phyloP scores from a whole-genome alignment of 2,797 vertebrate genomes.

The Furcifer pardalis region DNA sequence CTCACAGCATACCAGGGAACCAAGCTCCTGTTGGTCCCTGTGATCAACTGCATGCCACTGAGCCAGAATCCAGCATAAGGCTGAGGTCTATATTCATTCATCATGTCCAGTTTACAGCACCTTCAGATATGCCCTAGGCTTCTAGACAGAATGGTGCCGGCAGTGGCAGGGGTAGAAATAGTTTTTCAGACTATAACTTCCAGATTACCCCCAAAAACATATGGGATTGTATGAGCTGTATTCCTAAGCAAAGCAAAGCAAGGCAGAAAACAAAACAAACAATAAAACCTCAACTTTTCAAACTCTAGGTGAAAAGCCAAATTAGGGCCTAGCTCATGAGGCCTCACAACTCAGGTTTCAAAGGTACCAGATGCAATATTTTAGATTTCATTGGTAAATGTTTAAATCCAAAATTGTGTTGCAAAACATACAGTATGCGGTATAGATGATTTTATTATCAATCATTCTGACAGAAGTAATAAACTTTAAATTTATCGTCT shows the following conservation, averaged over 20 bases:
- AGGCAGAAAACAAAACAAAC: too few species aligned
- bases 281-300: too few species aligned
- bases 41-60: too few species aligned
- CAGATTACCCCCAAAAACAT: too few species aligned
- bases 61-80: neutral
- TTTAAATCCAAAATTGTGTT: conserved; percentile 50
- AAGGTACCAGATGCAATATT: neutral
- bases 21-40: neutral
- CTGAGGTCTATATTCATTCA: neutral
- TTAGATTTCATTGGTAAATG: conserved; percentile 12
- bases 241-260: too few species aligned
- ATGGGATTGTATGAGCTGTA: too few species aligned
- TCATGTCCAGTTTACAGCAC: neutral
- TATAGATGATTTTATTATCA: conserved; percentile 34
- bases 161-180: too few species aligned
- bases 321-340: neutral
- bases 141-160: neutral
- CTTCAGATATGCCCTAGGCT: too few species aligned
- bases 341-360: neutral
- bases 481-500: conserved; percentile 43
- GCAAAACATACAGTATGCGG: conserved; percentile 46
- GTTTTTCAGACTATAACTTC: too few species aligned
- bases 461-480: conserved; percentile 14
- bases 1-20: neutral
- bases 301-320: too few species aligned